Evolutionary conservation across 2,888 invertebrate genomes (phyloP), one percentile per base, ranked within the genome.

Genomic region (Salticus scenicus): DNA sequence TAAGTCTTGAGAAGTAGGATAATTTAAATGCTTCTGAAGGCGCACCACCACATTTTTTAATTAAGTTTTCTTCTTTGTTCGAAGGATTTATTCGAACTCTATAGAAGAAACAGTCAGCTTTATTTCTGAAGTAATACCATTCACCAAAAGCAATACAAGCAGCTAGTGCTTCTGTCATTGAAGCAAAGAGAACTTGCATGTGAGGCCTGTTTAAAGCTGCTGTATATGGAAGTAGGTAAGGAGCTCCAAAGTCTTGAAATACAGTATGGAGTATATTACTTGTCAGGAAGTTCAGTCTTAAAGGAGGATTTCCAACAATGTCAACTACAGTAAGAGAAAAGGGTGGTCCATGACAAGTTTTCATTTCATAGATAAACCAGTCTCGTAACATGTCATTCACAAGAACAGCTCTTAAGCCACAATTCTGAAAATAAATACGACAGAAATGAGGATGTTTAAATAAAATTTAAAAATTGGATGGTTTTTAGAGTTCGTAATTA

Each of bases 151-250:
- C 80, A 7, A 80, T 80, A 24, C 51, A 51, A 7, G 80, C 73
- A 17, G 67, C 73, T 0, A 80, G 67, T 0, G 80, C 80, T 73
- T 80, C 80, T 1, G 80, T 66, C 73, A 80, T 57, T n/a, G 80
- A 57, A 10, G 47, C 27, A 10, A 80, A 80, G 0, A 66, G n/a
- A 27, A 67, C 80, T 73, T 80, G 66, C 0, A 41, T 47, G 17
- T 51, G 27, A n/a, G 57, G 24, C 24, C 12, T 24, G 12, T 24
- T 57, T 2, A 57, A 7, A 0, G 31, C 28, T 0, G 31, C 57
- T 47, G 24, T 37, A 30, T n/a, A 27, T 14, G n/a, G 14, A 8
- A 28, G 66, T 17, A 5, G 33, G 17, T 67, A 31, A 33, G 66
- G 33, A 7, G 5, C 33, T 4, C 66, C 66, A n/a, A 67, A 67